Conservation (phyloP, 2,888 invertebrate species). For the Dicyrtoma fusca region DNA sequence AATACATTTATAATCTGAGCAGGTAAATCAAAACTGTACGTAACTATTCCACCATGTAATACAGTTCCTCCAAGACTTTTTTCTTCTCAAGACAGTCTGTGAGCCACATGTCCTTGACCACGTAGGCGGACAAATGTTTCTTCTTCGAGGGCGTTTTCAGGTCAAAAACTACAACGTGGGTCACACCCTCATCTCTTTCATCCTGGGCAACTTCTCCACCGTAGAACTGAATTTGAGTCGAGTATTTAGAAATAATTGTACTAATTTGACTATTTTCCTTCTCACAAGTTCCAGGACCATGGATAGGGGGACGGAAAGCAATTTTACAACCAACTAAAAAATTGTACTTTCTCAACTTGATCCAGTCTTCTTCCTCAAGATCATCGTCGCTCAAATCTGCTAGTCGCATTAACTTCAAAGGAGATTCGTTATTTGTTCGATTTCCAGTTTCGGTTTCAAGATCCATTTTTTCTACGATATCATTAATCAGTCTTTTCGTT, state of each 20-base stretch:
- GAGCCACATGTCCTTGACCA: conserved; percentile 47
- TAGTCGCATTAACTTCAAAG: no score
- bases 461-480: conserved; percentile 2
- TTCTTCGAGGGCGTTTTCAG: conserved; percentile 23
- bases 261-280: not conserved
- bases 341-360: conserved; percentile 17
- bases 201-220: conserved; percentile 42
- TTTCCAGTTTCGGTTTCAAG: not conserved
- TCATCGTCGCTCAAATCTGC: not conserved
- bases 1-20: no score
- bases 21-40: no score
- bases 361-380: not conserved
- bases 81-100: conserved; percentile 41
- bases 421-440: not conserved
- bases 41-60: conserved; percentile 6
- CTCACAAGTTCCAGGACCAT: not conserved
- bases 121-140: conserved; percentile 28
- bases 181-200: conserved; percentile 35
- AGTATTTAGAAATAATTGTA: not conserved
- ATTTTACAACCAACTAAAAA: conserved; percentile 28
- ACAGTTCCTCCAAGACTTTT: conserved; percentile 36
- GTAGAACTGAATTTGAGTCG: conserved; percentile 41
- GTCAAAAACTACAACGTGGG: conserved; percentile 44
- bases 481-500: conserved; percentile 63
- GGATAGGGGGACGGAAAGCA: conserved; percentile 43